Conservation (phyloP, 2,797 vertebrate genomes). For the Rhinophrynus dorsalis region DNA sequence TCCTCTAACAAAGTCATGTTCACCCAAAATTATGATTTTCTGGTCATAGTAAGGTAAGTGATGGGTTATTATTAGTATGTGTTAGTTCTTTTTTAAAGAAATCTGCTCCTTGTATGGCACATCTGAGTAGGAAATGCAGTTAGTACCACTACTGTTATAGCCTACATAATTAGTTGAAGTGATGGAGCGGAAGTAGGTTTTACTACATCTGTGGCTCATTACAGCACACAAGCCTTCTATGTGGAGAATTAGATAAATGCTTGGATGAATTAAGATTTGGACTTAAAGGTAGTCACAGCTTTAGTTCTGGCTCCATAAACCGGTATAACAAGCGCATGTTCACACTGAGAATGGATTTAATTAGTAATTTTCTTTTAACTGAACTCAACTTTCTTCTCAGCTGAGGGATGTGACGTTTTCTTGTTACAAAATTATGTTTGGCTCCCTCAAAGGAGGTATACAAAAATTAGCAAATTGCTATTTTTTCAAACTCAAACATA, state of each 20-base stretch:
- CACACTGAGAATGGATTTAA: constrained; percentile 26
- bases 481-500: no score
- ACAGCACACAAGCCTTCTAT: background rate
- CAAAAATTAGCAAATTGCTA: no score
- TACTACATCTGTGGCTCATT: constrained; percentile 17
- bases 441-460: background rate
- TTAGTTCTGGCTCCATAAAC: constrained; percentile 28
- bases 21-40: no score
- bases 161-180: constrained; percentile 20
- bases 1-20: no score
- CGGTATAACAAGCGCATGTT: constrained; percentile 14
- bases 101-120: no score
- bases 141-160: background rate
- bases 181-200: constrained; percentile 15
- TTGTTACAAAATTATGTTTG: constrained; percentile 8
- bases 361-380: constrained; percentile 31
- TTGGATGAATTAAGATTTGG: constrained; percentile 35
- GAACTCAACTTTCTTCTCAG: background rate
- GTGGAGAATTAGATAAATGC: constrained; percentile 18
- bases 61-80: no score
- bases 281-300: constrained; percentile 29
- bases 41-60: no score
- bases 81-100: no score
- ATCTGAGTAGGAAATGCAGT: background rate
- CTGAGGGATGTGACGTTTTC: background rate